phyloP scores from a whole-genome alignment of 1,140 invertebrate genomes.

The Calephelis nemesis region DNA sequence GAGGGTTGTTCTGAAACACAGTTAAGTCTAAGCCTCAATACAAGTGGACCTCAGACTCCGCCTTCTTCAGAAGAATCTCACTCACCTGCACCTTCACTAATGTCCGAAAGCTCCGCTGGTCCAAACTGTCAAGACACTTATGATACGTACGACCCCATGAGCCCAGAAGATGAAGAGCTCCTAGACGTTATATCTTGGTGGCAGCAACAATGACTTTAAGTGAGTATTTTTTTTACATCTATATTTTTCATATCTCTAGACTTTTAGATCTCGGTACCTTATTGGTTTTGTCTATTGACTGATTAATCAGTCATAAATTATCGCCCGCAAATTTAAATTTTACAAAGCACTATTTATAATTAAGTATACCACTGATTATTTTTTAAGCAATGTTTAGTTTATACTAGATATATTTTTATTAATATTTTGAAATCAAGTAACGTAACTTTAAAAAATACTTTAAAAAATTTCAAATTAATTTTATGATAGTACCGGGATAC shows the following conservation, averaged over 20 bases:
- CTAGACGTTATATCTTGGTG: slow-evolving; percentile 94
- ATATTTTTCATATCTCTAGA: too few species aligned
- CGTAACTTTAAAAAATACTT: too few species aligned
- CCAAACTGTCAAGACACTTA: slow-evolving; percentile 82
- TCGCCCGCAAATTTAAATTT: too few species aligned
- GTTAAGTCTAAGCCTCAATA: slow-evolving; percentile 48
- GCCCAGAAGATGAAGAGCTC: slow-evolving; percentile 93
- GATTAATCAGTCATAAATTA: too few species aligned
- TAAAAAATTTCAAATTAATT: too few species aligned
- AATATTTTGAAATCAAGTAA: too few species aligned
- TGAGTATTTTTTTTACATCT: slow-evolving; percentile 35
- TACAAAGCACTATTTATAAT: too few species aligned
- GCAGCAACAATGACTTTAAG: slow-evolving; percentile 83
- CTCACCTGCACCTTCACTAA: slow-evolving; percentile 89
- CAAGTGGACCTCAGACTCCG: slow-evolving; percentile 75
- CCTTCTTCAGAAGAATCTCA: slow-evolving; percentile 86
- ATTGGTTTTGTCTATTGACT: too few species aligned
- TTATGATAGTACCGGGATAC: background rate
- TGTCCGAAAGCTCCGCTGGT: slow-evolving; percentile 86
- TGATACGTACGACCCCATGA: slow-evolving; percentile 90
- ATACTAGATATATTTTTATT: too few species aligned
- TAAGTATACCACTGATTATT: too few species aligned
- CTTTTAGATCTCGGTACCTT: too few species aligned
- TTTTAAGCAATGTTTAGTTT: too few species aligned
- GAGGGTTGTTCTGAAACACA: slow-evolving; percentile 71